Base-by-base conservation (phyloP, 2,888 invertebrate species). In the Epirrhoe tristata region DNA sequence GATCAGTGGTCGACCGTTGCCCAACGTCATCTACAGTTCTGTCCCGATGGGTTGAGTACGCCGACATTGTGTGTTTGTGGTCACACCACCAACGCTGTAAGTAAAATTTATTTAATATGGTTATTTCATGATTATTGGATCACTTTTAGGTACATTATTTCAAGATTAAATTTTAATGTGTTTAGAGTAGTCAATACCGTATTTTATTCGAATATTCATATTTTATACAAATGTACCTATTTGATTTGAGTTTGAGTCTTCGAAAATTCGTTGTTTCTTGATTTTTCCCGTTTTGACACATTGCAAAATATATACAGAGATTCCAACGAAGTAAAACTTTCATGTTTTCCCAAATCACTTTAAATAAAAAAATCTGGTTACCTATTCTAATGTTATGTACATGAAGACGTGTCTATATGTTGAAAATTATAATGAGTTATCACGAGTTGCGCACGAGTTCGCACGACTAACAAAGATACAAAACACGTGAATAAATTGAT, bases 11-110 rank as follows among this genome's bases (percentile, higher is more conserved):
- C 84, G 82, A 85, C 86, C 88, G 85, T 87, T 82, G 81, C 81
- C 83, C 84, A 82, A 83, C 81, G 88, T 83, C 79, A 75, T 74
- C 76, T 76, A 77, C 80, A 87, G 88, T 83, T 75, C 86, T 76
- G 83, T 93, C 89, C 91, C 88, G 90, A 93, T 93, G 93, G 93
- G 93, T 93, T 93, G 93, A 93, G 93, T 81, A 92, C 92, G 93
- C 90, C 90, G 79, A 88, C 83, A 75, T 75, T 77, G 77, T 83
- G 92, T 93, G 91, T 88, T 89, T 90, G 93, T 92, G 93, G 92
- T 87, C 84, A 84, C 84, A 88, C 93, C 92, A 91, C 92, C 82
- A 83, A 92, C 90, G 90, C 91, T 87, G 92, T 93, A 79, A 92
- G 93, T 91, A 58, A 12, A n/a, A n/a, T n/a, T n/a, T n/a, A n/a